phyloP scores from a whole-genome alignment of 2,113 vertebrate genomes.

The Pheucticus melanocephalus region DNA sequence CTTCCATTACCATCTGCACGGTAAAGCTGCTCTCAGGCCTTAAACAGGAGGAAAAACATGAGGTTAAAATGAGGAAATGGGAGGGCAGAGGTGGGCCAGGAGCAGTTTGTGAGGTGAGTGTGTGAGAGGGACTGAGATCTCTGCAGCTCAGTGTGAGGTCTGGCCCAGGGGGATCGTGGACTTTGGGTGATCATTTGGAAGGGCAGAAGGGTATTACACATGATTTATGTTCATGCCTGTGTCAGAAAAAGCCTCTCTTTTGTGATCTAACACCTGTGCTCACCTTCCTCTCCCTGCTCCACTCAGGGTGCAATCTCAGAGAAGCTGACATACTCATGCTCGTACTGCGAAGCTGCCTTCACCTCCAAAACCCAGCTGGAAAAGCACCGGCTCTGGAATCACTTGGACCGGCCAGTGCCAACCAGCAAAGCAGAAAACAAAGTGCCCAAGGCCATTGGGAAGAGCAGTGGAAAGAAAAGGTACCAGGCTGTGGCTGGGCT shows the following conservation, averaged over 20 bases:
- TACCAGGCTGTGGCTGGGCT: slow-evolving; percentile 44
- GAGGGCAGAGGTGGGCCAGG: background rate
- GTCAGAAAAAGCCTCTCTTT: background rate
- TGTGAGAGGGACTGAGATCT: background rate
- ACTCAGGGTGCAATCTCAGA: slow-evolving; percentile 82
- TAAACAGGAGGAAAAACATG: background rate
- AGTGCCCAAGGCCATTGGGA: slow-evolving; percentile 77
- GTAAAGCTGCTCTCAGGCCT: background rate
- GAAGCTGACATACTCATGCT: slow-evolving; percentile 88
- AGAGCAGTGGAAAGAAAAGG: slow-evolving; percentile 89
- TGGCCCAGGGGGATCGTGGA: rapidly evolving
- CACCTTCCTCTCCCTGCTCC: background rate
- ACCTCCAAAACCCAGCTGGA: slow-evolving; percentile 93
- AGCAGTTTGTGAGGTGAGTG: background rate
- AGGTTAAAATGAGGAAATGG: background rate
- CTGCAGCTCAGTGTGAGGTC: background rate
- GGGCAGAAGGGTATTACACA: background rate
- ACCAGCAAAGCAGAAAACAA: slow-evolving; percentile 73
- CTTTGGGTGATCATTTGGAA: background rate
- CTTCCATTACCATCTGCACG: background rate
- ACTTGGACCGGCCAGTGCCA: slow-evolving; percentile 80
- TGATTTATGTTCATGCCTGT: rapidly evolving
- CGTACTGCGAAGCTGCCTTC: slow-evolving; percentile 91
- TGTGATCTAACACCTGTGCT: background rate
- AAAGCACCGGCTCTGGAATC: slow-evolving; percentile 95